These are phyloP conservation scores for Oikopleura dioica DNA, from an alignment of 23 tunicate genomes.

Conservation along the genomic window DNA sequence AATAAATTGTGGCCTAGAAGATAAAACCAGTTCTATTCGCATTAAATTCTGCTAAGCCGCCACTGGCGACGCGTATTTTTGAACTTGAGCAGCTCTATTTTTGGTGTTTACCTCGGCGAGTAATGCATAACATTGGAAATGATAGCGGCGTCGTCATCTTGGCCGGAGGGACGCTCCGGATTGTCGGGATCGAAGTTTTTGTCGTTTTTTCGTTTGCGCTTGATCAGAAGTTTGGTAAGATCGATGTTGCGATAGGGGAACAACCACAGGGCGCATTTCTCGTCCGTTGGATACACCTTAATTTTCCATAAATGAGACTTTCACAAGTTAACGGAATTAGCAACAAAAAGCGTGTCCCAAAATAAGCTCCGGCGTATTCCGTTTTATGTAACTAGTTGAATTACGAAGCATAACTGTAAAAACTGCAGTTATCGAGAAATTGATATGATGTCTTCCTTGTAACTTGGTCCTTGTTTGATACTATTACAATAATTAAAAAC, in stretches of 20 bases:
- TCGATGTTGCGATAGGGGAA: slow-evolving; percentile 7
- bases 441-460: no score
- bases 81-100: neutral
- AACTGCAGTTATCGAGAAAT: no score
- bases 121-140: neutral
- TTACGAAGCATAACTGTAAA: no score
- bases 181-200: neutral
- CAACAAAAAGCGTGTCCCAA: no score
- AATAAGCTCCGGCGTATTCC: no score
- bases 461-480: no score
- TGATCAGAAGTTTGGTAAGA: neutral
- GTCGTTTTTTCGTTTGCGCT: neutral
- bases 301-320: no score
- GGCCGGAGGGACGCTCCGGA: neutral
- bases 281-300: no score
- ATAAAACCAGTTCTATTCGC: neutral
- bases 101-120: neutral
- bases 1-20: neutral
- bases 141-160: neutral
- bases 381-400: no score
- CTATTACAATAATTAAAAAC: no score
- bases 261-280: neutral
- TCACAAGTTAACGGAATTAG: no score
- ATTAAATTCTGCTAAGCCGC: neutral
- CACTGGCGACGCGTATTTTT: neutral